Conservation (phyloP, 2,113 vertebrate species). For the Uropsilus gracilis region DNA sequence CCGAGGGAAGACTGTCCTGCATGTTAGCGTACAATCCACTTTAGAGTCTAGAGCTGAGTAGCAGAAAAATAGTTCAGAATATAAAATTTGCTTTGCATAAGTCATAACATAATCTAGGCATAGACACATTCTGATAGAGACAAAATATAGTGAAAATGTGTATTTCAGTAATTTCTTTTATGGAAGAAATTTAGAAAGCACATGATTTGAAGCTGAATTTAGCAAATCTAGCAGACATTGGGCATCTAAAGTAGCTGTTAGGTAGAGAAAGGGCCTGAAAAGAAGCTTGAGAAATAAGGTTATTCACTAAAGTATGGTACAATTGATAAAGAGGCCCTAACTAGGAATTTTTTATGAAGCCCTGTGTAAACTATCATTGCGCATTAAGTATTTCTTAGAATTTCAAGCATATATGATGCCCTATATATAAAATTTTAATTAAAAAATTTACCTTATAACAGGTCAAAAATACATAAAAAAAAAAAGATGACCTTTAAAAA, state of each 20-base stretch:
- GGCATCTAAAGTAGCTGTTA: not conserved
- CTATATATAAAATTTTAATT: not conserved
- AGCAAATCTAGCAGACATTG: not conserved
- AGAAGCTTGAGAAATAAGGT: not conserved
- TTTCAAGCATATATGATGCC: not conserved
- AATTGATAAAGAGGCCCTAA: not conserved
- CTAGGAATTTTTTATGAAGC: not conserved
- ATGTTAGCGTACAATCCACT: not conserved
- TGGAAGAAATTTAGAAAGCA: not conserved
- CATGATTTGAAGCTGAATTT: not conserved
- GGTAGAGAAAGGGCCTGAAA: not conserved
- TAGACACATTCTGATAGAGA: not conserved
- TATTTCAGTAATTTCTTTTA: not conserved
- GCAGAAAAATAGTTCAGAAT: not conserved
- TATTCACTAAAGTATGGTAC: not conserved
- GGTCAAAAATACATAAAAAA: not conserved
- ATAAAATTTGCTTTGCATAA: not conserved
- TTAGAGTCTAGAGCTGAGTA: not conserved
- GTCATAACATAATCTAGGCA: not conserved
- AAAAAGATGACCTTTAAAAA: conserved; percentile 1
- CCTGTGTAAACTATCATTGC: not conserved
- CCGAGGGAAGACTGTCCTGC: not conserved
- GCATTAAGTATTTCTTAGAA: not conserved
- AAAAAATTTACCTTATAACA: not conserved
- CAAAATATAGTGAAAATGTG: not conserved